These are phyloP conservation scores for Kryptolebias marmoratus DNA, from an alignment of 2,113 vertebrate species.

Conservation along the genomic window DNA sequence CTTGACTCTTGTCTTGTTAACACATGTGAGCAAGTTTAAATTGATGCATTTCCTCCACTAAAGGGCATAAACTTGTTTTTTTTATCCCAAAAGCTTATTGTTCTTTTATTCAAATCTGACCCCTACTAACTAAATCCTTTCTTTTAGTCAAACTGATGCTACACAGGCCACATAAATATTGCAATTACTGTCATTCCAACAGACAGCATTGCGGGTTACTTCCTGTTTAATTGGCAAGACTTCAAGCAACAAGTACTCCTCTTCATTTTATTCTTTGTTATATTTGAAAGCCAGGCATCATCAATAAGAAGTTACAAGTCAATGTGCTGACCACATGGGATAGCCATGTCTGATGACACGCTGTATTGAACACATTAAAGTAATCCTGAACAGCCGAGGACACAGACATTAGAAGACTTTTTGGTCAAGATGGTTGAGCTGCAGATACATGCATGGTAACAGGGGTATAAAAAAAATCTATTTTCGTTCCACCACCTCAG, in stretches of 20 bases:
- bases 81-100: neutral
- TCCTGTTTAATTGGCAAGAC: conserved; percentile 39
- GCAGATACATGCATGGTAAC: neutral
- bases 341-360: conserved; percentile 18
- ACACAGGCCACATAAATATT: conserved; percentile 6
- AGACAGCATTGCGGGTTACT: conserved; percentile 10
- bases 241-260: conserved; percentile 16
- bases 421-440: conserved; percentile 15
- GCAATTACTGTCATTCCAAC: neutral
- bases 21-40: conserved; percentile 13
- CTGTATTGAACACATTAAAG: conserved; percentile 41
- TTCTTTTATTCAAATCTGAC: neutral
- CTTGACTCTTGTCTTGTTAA: neutral
- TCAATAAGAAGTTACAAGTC: conserved; percentile 15
- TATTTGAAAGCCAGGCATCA: conserved; percentile 8
- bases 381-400: conserved; percentile 22
- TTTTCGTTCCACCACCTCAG: neutral
- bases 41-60: neutral
- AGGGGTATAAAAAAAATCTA: neutral
- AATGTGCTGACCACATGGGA: conserved; percentile 49
- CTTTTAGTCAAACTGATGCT: conserved; percentile 16
- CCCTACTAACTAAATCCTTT: neutral
- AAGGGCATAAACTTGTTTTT: neutral
- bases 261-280: conserved; percentile 25
- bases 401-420: conserved; percentile 1